phyloP scores from a whole-genome alignment of 2,113 vertebrate genomes.

The Labrus mixtus region DNA sequence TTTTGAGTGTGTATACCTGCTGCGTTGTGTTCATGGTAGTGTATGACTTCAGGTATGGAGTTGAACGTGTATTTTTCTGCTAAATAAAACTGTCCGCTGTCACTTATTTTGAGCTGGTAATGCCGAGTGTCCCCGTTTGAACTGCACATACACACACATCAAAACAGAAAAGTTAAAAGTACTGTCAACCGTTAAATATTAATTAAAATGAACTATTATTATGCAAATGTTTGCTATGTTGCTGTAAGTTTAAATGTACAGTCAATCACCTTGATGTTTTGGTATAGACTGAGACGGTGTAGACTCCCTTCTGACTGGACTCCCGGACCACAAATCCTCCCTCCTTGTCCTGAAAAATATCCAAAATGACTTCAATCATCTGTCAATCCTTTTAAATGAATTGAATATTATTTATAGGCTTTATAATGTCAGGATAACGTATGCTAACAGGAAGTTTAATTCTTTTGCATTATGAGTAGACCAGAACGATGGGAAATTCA shows the following conservation, averaged over 20 bases:
- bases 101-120: conserved; percentile 89
- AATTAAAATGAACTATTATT: not conserved
- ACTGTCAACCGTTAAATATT: not conserved
- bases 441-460: no score
- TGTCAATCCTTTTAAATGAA: no score
- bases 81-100: conserved; percentile 83
- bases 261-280: conserved; percentile 82
- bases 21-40: conserved; percentile 90
- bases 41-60: conserved; percentile 87
- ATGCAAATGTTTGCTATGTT: no score
- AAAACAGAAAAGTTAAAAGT: not conserved
- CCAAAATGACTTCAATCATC: not conserved
- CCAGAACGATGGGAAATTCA: no score
- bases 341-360: conserved; percentile 85
- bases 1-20: conserved; percentile 81
- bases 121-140: conserved; percentile 78
- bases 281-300: conserved; percentile 88
- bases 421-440: no score
- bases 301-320: conserved; percentile 87
- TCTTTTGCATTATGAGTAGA: no score
- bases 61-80: conserved; percentile 87
- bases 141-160: conserved; percentile 1
- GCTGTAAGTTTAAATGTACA: no score
- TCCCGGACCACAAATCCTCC: conserved; percentile 91
- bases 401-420: no score